Evolutionary conservation across 2,888 invertebrate genomes (phyloP), one percentile per base, ranked within the genome.

Genomic region (Platycheirus albimanus): DNA sequence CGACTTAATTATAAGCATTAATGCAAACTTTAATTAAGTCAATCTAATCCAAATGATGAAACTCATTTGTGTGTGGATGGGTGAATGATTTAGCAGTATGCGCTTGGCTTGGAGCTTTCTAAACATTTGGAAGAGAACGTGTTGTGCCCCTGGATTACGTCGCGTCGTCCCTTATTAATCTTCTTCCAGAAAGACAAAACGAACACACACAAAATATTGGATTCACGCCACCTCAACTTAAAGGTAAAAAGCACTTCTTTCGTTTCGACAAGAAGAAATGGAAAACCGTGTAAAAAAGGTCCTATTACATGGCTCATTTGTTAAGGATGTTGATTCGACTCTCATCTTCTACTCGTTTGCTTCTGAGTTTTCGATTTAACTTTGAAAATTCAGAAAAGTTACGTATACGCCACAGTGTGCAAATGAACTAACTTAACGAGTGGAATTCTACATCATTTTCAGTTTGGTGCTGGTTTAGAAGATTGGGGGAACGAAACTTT

Each of bases 11-110:
- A 78, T 67, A 78, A 64, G 49, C 78, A 74, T 74, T 83, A 78
- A 69, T 83, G 83, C 69, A 58, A 83, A 78, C 83, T 83, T 83
- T 83, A 83, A 83, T 83, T 83, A 83, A 83, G 83, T 74, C 83
- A 83, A 83, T 83, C 64, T 83, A 71, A 83, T 83, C 83, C 72
- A 47, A 83, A 78, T 63, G 81, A 56, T 52, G 76, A 66, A 71
- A 63, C 78, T 66, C 56, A 49, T 41, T 43, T 13, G 11, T 13
- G 7, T 13, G 11, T 6, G 17, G 66, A 8, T 19, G 51, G 43
- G 43, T 38, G 61, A 72, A 78, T 78, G 78, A 72, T 72, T 72
- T 52, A 72, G 43, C 36, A 28, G 54, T 36, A 41, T 43, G 49
- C 63, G 7, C 30, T 33, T 2, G 17, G 64, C 28, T 43, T 36